phyloP scores from a whole-genome alignment of 2,797 vertebrate genomes.

The Lateolabrax maculatus region DNA sequence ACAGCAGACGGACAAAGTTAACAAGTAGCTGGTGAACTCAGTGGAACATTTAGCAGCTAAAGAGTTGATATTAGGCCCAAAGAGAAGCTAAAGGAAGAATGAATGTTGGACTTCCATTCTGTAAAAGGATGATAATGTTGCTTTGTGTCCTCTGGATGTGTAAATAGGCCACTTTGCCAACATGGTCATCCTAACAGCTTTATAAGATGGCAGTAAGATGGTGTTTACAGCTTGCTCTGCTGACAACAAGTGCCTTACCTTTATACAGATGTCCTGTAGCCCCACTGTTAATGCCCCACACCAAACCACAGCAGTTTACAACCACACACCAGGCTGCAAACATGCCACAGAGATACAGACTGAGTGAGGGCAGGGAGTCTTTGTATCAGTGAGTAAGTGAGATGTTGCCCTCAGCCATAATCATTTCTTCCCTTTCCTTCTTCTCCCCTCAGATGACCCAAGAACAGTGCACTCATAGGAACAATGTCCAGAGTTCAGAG shows the following conservation, averaged over 20 bases:
- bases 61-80: background rate
- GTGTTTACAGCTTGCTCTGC: background rate
- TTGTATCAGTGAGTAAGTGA: background rate
- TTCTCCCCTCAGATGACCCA: constrained; percentile 90
- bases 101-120: background rate
- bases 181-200: background rate
- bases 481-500: constrained; percentile 94
- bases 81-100: background rate
- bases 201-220: background rate
- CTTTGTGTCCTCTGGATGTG: background rate
- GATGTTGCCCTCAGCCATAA: background rate
- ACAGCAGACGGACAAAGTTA: background rate
- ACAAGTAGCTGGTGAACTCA: background rate
- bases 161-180: background rate
- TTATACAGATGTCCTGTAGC: background rate
- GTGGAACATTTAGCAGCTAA: constrained; percentile 14
- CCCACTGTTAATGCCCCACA: too few species aligned
- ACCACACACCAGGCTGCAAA: background rate
- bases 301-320: too few species aligned
- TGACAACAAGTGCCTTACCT: background rate
- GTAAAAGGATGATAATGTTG: background rate
- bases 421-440: background rate
- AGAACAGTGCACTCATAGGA: constrained; percentile 96
- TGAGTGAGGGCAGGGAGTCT: background rate
- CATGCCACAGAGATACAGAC: background rate